Percentiles rank a stretch among this genome's conserved stretches.
Evolutionary conservation across 2,888 invertebrate species (phyloP).

Genomic region (Axea sp.): DNA sequence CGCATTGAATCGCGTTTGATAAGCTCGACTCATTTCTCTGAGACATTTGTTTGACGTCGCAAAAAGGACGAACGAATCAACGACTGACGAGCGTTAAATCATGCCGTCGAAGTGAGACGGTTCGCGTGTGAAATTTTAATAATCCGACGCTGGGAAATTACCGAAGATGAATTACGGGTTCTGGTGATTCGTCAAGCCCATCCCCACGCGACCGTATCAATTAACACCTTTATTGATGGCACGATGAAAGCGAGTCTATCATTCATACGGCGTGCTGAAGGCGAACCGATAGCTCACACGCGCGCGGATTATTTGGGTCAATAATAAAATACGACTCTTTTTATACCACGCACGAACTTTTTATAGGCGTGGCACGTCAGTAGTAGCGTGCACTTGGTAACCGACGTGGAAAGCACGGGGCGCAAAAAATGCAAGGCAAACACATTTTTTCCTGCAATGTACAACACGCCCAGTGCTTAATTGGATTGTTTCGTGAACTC

Average conservation of each 20-base stretch:
- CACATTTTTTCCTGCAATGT: constrained; percentile 39
- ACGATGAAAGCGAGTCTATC: constrained; percentile 38
- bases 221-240: constrained; percentile 44
- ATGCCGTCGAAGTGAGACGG: constrained; percentile 3
- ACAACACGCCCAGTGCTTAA: constrained; percentile 14
- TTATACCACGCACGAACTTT: constrained; percentile 4
- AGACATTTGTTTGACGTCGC: constrained; percentile 38
- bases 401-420: constrained; percentile 10
- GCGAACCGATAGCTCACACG: constrained; percentile 6
- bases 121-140: constrained; percentile 23
- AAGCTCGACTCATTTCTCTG: constrained; percentile 38
- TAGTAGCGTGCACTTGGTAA: constrained; percentile 20
- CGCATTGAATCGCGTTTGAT: constrained; percentile 25
- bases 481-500: constrained; percentile 27
- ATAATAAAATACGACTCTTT: constrained; percentile 33
- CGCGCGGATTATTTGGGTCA: constrained; percentile 31
- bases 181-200: constrained; percentile 32
- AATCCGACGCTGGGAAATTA: constrained; percentile 14
- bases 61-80: constrained; percentile 4
- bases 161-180: constrained; percentile 31
- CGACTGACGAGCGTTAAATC: constrained; percentile 8
- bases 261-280: constrained; percentile 2
- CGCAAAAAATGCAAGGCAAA: constrained; percentile 34
- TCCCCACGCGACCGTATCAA: constrained; percentile 24
- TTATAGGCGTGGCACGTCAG: constrained; percentile 28